Conservation (phyloP, 2,113 vertebrate species). For the Melanerpes aurifrons region DNA sequence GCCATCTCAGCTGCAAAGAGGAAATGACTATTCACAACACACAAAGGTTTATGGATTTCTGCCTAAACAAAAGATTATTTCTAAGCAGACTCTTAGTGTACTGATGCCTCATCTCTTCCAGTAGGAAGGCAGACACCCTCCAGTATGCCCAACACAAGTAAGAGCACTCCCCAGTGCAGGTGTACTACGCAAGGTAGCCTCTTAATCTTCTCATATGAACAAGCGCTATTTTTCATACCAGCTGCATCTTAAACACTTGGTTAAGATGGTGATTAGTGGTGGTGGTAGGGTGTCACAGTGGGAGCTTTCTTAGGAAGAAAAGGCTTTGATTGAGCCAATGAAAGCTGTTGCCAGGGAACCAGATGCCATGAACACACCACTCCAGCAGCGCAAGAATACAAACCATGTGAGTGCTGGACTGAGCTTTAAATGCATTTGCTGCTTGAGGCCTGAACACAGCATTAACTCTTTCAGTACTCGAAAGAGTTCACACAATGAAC, state of each 20-base stretch:
- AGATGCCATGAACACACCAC: slow-evolving; percentile 83
- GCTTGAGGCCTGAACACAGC: slow-evolving; percentile 39
- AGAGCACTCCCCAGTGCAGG: slow-evolving; percentile 52
- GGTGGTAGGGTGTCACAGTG: slow-evolving; percentile 79
- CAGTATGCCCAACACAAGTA: background rate
- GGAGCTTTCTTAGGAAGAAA: slow-evolving; percentile 85
- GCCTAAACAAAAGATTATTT: slow-evolving; percentile 71
- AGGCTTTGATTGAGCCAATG: slow-evolving; percentile 84
- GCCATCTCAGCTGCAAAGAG: slow-evolving; percentile 52
- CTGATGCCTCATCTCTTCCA: background rate
- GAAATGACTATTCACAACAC: slow-evolving; percentile 69
- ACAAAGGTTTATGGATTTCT: slow-evolving; percentile 71
- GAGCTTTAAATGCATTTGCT: slow-evolving; percentile 72
- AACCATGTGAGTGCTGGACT: slow-evolving; percentile 76
- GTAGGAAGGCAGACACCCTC: slow-evolving; percentile 6
- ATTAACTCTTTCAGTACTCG: slow-evolving; percentile 74
- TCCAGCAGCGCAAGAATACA: slow-evolving; percentile 79
- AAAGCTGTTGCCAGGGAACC: slow-evolving; percentile 88
- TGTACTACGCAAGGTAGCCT: slow-evolving; percentile 42
- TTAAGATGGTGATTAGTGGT: slow-evolving; percentile 82
- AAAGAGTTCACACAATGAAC: background rate
- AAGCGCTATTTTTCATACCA: slow-evolving; percentile 74
- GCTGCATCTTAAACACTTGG: slow-evolving; percentile 77
- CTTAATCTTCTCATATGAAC: slow-evolving; percentile 53
- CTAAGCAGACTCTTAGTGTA: slow-evolving; percentile 11